Evolutionary conservation across 2,797 vertebrate genomes (phyloP).

Genomic region (Arremon brunneinucha): DNA sequence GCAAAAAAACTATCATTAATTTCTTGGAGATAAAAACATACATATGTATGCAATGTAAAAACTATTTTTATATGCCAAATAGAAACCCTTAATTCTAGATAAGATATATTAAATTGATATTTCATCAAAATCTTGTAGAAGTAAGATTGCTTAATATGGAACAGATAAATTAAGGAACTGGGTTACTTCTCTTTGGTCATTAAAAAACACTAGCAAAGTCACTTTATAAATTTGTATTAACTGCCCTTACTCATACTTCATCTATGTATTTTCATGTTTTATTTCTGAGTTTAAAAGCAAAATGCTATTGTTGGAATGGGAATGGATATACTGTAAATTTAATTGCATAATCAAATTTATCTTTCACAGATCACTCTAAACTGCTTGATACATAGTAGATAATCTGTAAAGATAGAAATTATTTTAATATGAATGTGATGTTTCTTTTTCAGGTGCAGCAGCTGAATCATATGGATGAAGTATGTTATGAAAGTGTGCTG

Average conservation of each 20-base stretch:
- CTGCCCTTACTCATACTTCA: not conserved
- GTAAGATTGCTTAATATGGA: not conserved
- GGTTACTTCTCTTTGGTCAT: not conserved
- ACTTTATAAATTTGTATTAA: not conserved
- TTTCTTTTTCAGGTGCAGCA: conserved; percentile 85
- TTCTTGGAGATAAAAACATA: not conserved
- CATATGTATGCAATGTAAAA: not conserved
- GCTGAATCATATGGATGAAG: conserved; percentile 94
- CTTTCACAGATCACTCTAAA: not conserved
- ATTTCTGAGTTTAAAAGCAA: not conserved
- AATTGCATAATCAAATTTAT: not conserved
- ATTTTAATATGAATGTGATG: not conserved
- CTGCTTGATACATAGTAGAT: not conserved
- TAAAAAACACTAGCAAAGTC: not conserved
- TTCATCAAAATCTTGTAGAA: not conserved
- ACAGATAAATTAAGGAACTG: not conserved
- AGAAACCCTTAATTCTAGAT: not conserved
- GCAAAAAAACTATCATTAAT: not conserved
- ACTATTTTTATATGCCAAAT: not conserved
- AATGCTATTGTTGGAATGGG: not conserved
- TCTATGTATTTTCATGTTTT: not conserved
- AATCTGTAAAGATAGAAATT: not conserved
- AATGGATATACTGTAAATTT: not conserved
- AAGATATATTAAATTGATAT: not conserved
- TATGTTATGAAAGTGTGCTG: conserved; percentile 93